Evolutionary conservation across 2,113 vertebrate genomes (phyloP), one percentile per base, ranked within the genome.

Genomic region (Cavia aperea): DNA sequence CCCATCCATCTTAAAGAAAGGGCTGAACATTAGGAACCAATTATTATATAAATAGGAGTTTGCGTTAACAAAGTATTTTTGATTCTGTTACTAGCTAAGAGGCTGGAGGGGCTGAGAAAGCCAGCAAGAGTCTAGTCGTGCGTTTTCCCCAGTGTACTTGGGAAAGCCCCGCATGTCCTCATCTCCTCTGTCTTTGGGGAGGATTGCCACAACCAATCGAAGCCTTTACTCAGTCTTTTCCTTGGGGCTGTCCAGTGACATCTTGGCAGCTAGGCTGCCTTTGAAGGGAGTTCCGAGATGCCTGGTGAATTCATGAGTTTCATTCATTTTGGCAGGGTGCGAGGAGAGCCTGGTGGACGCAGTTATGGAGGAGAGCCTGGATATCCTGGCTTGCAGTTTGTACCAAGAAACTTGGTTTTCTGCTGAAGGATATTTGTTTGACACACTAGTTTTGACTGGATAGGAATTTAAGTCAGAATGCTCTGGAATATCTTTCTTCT

Each of bases 381-480:
- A 72, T 39, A 88, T 81, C 96, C 93, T 91, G 97, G 97, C 24
- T 77, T 95, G 88, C 97, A 97, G 97, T 97, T 97, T 96, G 86
- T 24, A 94, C 70, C 19, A 49, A 29, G 26, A 36, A 93, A 86
- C 26, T 83, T 94, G 68, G 26, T 88, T 91, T 94, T 65, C 66
- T 65, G 5, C 54, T 94, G 54, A 86, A 85, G 43, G 24, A 13
- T 54, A 73, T 65, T 87, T 91, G 60, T 95, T 94, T 91, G 75
- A 60, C 92, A 95, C 77, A 43, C 86, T 63, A 79, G 12, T 43
- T 89, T 77, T 36, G 26, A 51, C 92, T 51, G 84, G 21, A 33
- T 88, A 81, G 24, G n/a, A 19, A 73, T 86, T 93, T 90, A 56
- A 92, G 56, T 94, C 63, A 89, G 60, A 93, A 43, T 83, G 88